A percentile compares a stretch with the other conserved stretches of the same genome.
These are phyloP conservation scores for Drosophila azteca DNA, from an alignment of 1,140 invertebrate genomes.

Conservation along the genomic window DNA sequence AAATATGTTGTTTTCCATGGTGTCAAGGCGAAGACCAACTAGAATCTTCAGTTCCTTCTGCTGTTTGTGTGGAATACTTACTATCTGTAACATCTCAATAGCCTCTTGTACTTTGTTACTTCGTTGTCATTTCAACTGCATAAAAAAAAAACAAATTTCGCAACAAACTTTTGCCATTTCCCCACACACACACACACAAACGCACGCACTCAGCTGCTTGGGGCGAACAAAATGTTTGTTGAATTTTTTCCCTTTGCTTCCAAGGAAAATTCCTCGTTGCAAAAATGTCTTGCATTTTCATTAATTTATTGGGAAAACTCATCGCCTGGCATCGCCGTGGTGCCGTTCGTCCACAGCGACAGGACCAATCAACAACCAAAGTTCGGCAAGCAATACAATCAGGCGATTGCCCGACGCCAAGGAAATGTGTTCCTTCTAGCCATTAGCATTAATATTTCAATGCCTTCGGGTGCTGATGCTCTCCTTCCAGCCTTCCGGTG, in stretches of 20 bases:
- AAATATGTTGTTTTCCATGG: background rate
- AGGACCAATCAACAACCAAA: slow-evolving; percentile 35
- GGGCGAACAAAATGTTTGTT: background rate
- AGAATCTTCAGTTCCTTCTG: background rate
- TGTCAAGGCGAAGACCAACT: background rate
- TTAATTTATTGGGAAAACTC: slow-evolving; percentile 71
- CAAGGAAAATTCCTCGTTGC: slow-evolving; percentile 45
- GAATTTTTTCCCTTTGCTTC: background rate
- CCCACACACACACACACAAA: background rate
- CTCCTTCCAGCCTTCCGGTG: background rate
- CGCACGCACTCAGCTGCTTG: slow-evolving; percentile 8
- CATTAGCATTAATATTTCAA: slow-evolving; percentile 81
- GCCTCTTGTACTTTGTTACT: slow-evolving; percentile 10
- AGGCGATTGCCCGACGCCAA: slow-evolving; percentile 58
- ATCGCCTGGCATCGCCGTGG: slow-evolving; percentile 32
- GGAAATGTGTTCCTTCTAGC: slow-evolving; percentile 64
- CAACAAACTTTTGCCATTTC: slow-evolving; percentile 26
- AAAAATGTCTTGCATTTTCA: slow-evolving; percentile 52
- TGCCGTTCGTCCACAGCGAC: slow-evolving; percentile 26
- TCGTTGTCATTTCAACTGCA: slow-evolving; percentile 30
- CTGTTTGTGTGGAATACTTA: background rate
- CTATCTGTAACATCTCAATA: slow-evolving; percentile 32
- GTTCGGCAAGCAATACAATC: slow-evolving; percentile 62
- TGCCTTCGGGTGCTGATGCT: slow-evolving; percentile 42
- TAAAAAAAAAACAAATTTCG: slow-evolving; percentile 30